Evolutionary conservation across 23 tunicate genomes (phyloP).

Genomic region (Styela plicata): DNA sequence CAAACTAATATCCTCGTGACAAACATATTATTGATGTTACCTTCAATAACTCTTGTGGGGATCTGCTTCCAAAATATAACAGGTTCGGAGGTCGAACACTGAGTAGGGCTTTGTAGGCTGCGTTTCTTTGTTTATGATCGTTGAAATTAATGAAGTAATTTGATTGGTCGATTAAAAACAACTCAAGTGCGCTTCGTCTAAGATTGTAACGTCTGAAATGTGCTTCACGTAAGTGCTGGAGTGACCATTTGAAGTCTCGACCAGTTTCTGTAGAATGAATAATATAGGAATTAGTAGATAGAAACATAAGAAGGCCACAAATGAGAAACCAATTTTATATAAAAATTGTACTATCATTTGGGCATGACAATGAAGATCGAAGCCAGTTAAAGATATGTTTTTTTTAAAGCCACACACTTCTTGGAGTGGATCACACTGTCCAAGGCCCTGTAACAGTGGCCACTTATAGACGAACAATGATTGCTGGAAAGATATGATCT

Average conservation of each 20-base stretch:
- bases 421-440: no score
- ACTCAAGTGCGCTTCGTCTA: constrained; percentile 83
- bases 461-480: no score
- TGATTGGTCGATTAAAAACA: constrained; percentile 92
- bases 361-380: no score
- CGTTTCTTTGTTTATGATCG: constrained; percentile 27
- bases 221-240: constrained; percentile 80
- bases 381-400: no score
- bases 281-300: no score
- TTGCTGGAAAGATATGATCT: no score
- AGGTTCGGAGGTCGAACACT: constrained; percentile 81
- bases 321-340: no score
- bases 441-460: no score
- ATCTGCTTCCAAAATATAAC: constrained; percentile 60
- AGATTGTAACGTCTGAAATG: constrained; percentile 89
- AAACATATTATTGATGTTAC: constrained; percentile 28
- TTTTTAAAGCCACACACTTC: no score
- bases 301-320: no score
- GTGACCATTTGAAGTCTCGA: constrained; percentile 93
- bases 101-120: constrained; percentile 66
- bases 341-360: no score
- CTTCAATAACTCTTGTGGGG: constrained; percentile 83
- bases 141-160: constrained; percentile 90
- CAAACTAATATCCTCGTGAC: background rate
- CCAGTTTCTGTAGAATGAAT: constrained; percentile 44